These are phyloP conservation scores for Formicarius rufipectus DNA, from an alignment of 2,113 vertebrate genomes.

Conservation along the genomic window DNA sequence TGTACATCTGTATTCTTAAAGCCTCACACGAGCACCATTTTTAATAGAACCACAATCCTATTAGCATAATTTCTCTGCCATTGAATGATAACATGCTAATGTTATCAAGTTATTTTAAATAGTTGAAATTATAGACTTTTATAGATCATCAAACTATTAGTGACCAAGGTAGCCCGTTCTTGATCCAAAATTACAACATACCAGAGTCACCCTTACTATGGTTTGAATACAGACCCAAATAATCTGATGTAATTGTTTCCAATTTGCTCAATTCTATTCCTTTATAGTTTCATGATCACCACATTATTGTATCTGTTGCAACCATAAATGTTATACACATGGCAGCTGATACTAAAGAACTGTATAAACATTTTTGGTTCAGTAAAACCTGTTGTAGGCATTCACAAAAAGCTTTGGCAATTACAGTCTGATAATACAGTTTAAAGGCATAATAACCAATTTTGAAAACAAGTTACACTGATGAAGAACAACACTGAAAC, in stretches of 20 bases:
- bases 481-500: neutral
- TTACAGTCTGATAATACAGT: neutral
- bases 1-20: slow-evolving; percentile 28
- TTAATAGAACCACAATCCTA: slow-evolving; percentile 52
- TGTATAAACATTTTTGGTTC: neutral
- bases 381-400: neutral
- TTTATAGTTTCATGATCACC: neutral
- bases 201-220: neutral
- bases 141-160: neutral
- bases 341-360: neutral
- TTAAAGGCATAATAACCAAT: neutral
- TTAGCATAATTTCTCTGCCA: slow-evolving; percentile 43
- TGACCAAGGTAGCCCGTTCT: neutral
- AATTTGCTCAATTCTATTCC: neutral
- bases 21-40: slow-evolving; percentile 47
- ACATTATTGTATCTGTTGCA: neutral
- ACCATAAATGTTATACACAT: neutral
- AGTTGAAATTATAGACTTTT: slow-evolving; percentile 24
- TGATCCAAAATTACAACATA: neutral
- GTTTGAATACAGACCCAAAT: neutral
- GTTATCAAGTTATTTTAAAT: slow-evolving; percentile 11
- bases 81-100: neutral
- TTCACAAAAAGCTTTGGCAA: neutral
- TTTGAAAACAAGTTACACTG: neutral
- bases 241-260: neutral